Conservation (phyloP, 2,888 invertebrate genomes). For the Anaspis maculata region DNA sequence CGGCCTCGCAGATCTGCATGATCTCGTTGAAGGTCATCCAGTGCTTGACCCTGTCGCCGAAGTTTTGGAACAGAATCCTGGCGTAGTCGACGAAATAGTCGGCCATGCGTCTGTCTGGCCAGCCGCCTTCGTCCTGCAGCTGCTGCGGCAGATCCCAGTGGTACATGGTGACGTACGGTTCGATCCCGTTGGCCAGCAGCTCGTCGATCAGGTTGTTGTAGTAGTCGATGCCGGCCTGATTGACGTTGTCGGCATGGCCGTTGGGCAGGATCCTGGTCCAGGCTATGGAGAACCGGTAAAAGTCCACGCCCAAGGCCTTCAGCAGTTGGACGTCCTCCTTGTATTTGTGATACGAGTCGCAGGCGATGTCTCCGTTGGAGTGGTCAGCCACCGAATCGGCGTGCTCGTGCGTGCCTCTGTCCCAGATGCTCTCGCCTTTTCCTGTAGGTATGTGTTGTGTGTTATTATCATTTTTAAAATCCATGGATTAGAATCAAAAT, state of each 20-base stretch:
- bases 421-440: conserved; percentile 15
- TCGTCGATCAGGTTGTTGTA: conserved; percentile 67
- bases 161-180: conserved; percentile 13
- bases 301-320: conserved; percentile 45
- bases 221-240: conserved; percentile 60
- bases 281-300: conserved; percentile 40
- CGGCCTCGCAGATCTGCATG: conserved; percentile 39
- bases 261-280: conserved; percentile 43
- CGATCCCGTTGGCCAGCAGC: conserved; percentile 48
- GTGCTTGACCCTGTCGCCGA: conserved; percentile 48
- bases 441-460: too few species aligned
- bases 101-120: conserved; percentile 51
- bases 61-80: conserved; percentile 45
- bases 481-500: too few species aligned
- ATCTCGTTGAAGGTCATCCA: conserved; percentile 64
- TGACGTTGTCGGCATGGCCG: conserved; percentile 55
- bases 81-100: conserved; percentile 57
- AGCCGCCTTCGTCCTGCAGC: conserved; percentile 49
- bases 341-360: conserved; percentile 57
- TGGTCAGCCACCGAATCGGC: conserved; percentile 44
- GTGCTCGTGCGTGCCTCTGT: conserved; percentile 6
- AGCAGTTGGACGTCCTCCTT: conserved; percentile 52
- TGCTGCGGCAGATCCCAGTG: conserved; percentile 28
- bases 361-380: conserved; percentile 53
- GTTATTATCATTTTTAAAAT: too few species aligned